Evolutionary conservation across 2,113 vertebrate genomes (phyloP), one percentile per base, ranked within the genome.

Genomic region (Zosterops lateralis): DNA sequence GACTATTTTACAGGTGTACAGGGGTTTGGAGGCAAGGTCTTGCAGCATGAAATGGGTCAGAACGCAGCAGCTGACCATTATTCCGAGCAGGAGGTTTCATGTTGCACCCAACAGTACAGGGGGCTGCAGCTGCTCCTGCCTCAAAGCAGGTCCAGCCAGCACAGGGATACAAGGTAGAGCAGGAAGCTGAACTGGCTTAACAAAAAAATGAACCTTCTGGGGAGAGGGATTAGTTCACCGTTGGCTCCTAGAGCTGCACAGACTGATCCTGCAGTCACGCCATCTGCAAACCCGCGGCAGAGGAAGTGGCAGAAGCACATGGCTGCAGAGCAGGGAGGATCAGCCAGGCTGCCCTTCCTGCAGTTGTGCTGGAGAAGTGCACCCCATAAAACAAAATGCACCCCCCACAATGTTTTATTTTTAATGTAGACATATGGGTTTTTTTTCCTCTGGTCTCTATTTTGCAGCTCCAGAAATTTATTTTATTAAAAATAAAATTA

Each of bases 51-150:
- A 84, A 53, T 22, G 61, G 68, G 40, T 26, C 58, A 40, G 57
- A 51, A 58, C 1, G 10, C 57, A 91, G 87, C 84, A 93, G 84
- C 66, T 66, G 66, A 56, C n/a, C 50, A 42, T 61, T 32, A 34
- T 4, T 53, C 11, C 1, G 7, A 47, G n/a, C 80, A 15, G 0
- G 8, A 73, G 62, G 93, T 81, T 76, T 94, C 87, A 16, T 1
- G 1, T 76, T 84, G 87, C 87, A 71, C 74, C 31, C 44, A 28
- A 28, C 84, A 79, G 57, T 2, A 7, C 65, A 20, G 61, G n/a
- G 48, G 47, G n/a, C 83, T 87, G 93, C 93, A 92, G 96, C 89
- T 82, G 89, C 32, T 95, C 81, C 57, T 48, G 36, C 50, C 83
- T 25, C 67, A 6, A 8, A 68, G 76, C 89, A 89, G 84, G 80